Base-by-base conservation (phyloP, 2,888 invertebrate genomes). In the Sarcophaga variegata region DNA sequence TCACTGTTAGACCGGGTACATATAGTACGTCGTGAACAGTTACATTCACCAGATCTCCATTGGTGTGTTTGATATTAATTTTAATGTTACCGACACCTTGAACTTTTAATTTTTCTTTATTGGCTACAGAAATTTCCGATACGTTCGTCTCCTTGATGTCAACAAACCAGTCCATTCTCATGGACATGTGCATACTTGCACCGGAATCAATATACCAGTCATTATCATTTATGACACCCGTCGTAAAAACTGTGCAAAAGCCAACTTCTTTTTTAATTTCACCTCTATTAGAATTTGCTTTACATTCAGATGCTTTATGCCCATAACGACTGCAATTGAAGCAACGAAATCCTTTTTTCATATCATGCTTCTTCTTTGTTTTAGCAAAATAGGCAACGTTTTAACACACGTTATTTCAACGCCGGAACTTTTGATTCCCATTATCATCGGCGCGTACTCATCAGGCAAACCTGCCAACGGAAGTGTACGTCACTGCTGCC, bases 361-460 rank as follows among this genome's bases (percentile, higher is more conserved):
- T 20, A 8, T 67, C 27, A n/a, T 14, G 3, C 20, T 45, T 78
- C 67, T 69, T 78, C 54, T 78, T 62, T 14, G 22, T 25, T 54
- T 60, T 66, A 10, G 74, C n/a, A 62, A 75, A 67, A 4, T 60
- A 66, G 3, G 69, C 74, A 27, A 27, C n/a, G n/a, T n/a, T n/a
- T n/a, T n/a, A n/a, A n/a, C 78, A 11, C 62, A 76, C 25, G 81
- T 79, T 17, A 85, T 83, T n/a, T 47, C 72, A 1, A 83, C 75
- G 0, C 82, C 83, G 2, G 77, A 87, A 60, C 85, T 87, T 64
- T 85, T 81, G 6, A 85, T 78, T 10, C 85, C 85, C 85, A 83
- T 88, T 17, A 85, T 85, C 85, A 83, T 81, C 4, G 72, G 79
- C 3, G 77, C 67, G n/a, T 85, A 81, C 8, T 45, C 59, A 17